Evolutionary conservation across 1,140 invertebrate species (phyloP), one percentile per base, ranked within the genome.

Genomic region (Microplitis demolitor): DNA sequence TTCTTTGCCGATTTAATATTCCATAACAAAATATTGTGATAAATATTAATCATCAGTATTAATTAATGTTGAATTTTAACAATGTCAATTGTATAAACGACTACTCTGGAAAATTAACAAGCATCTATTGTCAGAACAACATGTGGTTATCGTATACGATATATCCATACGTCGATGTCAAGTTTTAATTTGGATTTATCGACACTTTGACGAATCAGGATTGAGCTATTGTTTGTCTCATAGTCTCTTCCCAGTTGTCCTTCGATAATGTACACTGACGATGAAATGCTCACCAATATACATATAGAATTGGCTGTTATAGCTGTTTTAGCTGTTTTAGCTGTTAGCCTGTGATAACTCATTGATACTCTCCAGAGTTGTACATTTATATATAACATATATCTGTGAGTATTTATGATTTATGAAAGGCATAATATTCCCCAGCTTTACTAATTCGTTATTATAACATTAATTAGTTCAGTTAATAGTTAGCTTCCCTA

Each of bases 101-200:
- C 56, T 24, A 14, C 56, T 24, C 16, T 16, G 56, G n/a, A 58
- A 24, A 24, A 24, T 6, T 24, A 24, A 31, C 24, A 24, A 16
- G 4, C 4, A 31, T 58, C 16, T 58, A 31, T 58, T 14, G n/a
- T 58, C 16, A 58, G 14, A 31, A 31, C 24, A 24, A 6, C 9
- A 31, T 58, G 31, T 51, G 39, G 64, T 66, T 68, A 53, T 35
- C 66, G 50, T 9, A n/a, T n/a, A n/a, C n/a, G n/a, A n/a, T n/a
- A n/a, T n/a, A 45, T n/a, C 11, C 50, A 51, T 13, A 5, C 4
- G 16, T 16, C 66, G 50, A 51, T 9, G 51, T 66, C 37, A 60
- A 66, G 61, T 64, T 70, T 60, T 63, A 67, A 74, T 70, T 70
- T 70, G 61, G 34, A 71, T 74, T 71, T 68, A 74, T 71, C 60